phyloP scores from a whole-genome alignment of 2,113 vertebrate species.

The Empidonax traillii region DNA sequence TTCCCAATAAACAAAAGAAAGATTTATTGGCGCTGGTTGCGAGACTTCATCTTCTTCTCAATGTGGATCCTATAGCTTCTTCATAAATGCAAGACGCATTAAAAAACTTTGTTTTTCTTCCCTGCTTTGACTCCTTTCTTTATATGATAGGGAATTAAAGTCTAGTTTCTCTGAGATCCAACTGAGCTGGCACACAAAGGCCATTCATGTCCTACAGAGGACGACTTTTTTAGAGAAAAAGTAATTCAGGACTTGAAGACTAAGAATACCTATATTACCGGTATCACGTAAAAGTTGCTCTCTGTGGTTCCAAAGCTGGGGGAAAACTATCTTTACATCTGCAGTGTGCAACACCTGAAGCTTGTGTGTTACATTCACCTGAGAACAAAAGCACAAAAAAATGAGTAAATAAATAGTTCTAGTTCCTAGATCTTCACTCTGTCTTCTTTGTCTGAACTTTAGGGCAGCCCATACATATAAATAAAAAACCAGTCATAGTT shows the following conservation, averaged over 20 bases:
- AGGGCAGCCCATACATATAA: background rate
- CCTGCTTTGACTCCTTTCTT: constrained; percentile 22
- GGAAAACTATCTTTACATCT: constrained; percentile 10
- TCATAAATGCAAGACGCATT: constrained; percentile 19
- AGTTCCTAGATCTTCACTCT: background rate
- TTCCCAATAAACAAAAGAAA: constrained; percentile 58
- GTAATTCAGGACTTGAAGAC: constrained; percentile 7
- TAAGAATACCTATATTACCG: background rate
- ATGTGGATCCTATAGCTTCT: background rate
- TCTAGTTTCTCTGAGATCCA: constrained; percentile 34
- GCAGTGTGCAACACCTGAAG: background rate
- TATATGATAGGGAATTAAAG: background rate
- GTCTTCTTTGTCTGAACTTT: background rate
- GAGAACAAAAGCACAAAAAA: background rate
- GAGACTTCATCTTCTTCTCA: constrained; percentile 23
- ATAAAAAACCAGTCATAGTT: constrained; percentile 32
- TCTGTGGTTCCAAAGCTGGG: background rate
- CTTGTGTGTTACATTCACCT: background rate
- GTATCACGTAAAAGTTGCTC: constrained; percentile 8
- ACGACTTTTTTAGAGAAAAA: constrained; percentile 35
- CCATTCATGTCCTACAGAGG: background rate
- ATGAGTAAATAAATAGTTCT: constrained; percentile 14
- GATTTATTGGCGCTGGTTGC: constrained; percentile 40
- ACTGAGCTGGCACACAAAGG: constrained; percentile 29
- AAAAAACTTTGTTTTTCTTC: constrained; percentile 50